phyloP scores from a whole-genome alignment of 2,888 invertebrate species.

The Polylopha cassiicola region DNA sequence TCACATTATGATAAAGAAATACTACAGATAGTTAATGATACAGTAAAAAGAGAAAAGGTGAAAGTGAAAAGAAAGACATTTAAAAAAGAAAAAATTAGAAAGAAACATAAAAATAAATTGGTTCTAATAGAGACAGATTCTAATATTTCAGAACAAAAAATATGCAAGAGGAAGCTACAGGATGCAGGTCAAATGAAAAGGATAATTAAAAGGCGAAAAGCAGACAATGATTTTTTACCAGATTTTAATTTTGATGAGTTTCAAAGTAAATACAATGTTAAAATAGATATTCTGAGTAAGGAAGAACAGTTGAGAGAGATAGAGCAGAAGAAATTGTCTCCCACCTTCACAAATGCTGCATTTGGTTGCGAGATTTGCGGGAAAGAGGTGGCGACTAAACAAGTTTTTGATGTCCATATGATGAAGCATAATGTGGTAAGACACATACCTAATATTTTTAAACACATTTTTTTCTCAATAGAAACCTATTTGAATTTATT shows the following conservation, averaged over 20 bases:
- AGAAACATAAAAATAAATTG: too few relatives aligned
- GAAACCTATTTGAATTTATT: too few relatives aligned
- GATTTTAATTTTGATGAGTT: slow-evolving; percentile 18
- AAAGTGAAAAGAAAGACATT: too few relatives aligned
- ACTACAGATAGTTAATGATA: too few relatives aligned
- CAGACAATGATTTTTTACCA: slow-evolving; percentile 13
- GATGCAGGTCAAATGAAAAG: slow-evolving; percentile 3
- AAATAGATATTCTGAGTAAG: slow-evolving; percentile 16
- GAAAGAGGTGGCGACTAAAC: slow-evolving; percentile 11
- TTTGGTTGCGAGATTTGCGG: slow-evolving; percentile 18
- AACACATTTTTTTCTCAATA: too few relatives aligned
- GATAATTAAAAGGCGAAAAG: slow-evolving; percentile 14
- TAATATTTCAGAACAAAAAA: not conserved
- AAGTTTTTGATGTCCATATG: slow-evolving; percentile 12
- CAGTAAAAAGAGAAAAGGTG: too few relatives aligned
- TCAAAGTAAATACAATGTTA: slow-evolving; percentile 13
- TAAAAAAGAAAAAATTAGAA: too few relatives aligned
- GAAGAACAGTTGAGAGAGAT: slow-evolving; percentile 16
- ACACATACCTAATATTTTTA: too few relatives aligned
- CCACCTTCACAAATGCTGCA: slow-evolving; percentile 4
- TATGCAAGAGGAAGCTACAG: not conserved
- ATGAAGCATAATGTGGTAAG: slow-evolving; percentile 13
- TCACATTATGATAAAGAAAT: not conserved
- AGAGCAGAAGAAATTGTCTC: slow-evolving; percentile 10
- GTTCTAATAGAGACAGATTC: too few relatives aligned